Evolutionary conservation across 2,888 invertebrate species (phyloP).

Genomic region (Catocala sponsa): DNA sequence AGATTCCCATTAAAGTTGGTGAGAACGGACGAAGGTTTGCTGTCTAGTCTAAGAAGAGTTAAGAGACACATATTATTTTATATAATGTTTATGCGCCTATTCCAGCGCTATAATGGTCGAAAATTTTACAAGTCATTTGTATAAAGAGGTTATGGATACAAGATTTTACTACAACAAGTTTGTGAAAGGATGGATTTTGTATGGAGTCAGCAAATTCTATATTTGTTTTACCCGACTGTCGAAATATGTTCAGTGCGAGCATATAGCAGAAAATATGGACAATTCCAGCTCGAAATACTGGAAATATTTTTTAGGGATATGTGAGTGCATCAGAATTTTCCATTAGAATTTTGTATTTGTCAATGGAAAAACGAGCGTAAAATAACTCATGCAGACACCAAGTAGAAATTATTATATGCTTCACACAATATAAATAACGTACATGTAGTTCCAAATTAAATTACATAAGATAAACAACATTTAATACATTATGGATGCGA

Average conservation of each 20-base stretch:
- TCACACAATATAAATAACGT: background rate
- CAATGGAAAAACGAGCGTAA: background rate
- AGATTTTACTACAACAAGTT: too few relatives aligned
- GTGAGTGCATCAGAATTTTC: too few relatives aligned
- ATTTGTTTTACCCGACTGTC: too few relatives aligned
- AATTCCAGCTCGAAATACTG: background rate
- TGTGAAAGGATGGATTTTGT: too few relatives aligned
- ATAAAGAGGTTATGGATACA: too few relatives aligned
- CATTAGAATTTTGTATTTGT: too few relatives aligned
- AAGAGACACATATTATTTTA: background rate
- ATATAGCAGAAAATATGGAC: background rate
- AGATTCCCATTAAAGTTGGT: conserved; percentile 13
- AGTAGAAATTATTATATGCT: background rate
- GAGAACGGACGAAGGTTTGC: conserved; percentile 7
- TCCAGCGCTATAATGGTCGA: too few relatives aligned
- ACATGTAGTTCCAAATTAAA: background rate
- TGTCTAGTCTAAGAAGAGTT: background rate
- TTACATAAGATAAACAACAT: background rate
- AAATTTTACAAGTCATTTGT: too few relatives aligned
- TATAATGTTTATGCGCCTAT: background rate
- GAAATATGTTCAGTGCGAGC: background rate
- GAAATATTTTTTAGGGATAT: background rate
- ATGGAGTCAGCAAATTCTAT: too few relatives aligned
- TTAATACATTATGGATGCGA: conserved; percentile 1
- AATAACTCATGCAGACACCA: background rate